Percentiles rank a stretch among this genome's conserved stretches.
Conservation (phyloP, 2,113 vertebrate genomes). For the Ceuthmochares aereus region DNA sequence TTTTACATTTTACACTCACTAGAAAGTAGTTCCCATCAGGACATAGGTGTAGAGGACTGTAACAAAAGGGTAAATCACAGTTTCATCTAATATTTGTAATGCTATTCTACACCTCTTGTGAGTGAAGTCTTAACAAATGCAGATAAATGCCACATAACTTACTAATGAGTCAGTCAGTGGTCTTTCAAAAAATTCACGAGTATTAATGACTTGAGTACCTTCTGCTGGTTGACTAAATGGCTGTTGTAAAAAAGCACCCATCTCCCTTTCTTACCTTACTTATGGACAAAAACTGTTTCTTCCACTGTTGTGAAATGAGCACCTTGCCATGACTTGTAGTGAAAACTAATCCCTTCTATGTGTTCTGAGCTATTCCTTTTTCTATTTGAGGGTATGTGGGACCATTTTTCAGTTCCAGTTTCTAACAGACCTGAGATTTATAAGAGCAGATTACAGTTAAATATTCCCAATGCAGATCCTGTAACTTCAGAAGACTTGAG, state of each 20-base stretch:
- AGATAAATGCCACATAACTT: neutral
- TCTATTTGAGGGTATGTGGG: neutral
- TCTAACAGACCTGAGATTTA: neutral
- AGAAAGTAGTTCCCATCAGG: neutral
- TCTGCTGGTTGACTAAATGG: constrained; percentile 41
- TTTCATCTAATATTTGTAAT: neutral
- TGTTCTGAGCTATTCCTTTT: neutral
- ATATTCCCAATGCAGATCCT: neutral
- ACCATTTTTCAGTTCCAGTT: neutral
- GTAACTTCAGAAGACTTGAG: neutral
- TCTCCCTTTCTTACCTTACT: constrained; percentile 53
- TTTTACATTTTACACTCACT: neutral
- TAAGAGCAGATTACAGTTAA: neutral
- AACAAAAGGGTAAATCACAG: constrained; percentile 11
- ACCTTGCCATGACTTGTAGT: neutral
- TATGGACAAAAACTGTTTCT: constrained; percentile 38
- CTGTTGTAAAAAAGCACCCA: constrained; percentile 47
- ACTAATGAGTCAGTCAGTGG: neutral
- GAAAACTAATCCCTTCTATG: neutral
- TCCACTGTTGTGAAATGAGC: neutral
- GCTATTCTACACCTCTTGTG: neutral
- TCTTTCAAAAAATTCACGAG: constrained; percentile 28
- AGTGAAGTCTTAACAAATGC: neutral
- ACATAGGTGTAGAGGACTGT: neutral
- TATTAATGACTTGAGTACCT: constrained; percentile 37